Conservation (phyloP, 92 coral and sea anemone genomes). For the Epizoanthus ramosus region DNA sequence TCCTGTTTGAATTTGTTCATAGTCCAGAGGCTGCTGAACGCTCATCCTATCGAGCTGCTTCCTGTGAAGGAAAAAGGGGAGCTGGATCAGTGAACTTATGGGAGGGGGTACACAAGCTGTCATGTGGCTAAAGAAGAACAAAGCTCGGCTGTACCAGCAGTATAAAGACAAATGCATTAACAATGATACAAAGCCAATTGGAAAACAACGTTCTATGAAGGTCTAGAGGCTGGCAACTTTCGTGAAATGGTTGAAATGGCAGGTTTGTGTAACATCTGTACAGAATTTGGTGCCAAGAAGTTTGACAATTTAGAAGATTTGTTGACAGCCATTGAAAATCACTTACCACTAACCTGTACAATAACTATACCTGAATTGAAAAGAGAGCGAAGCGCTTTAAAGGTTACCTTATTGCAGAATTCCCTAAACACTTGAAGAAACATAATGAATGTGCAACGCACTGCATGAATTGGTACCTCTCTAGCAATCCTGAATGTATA, state of each 20-base stretch:
- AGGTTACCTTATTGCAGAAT: constrained; percentile 50
- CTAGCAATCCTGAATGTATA: constrained; percentile 37
- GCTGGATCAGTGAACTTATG: too few relatives aligned
- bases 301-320: constrained; percentile 18
- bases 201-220: constrained; percentile 26
- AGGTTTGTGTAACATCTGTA: constrained; percentile 50
- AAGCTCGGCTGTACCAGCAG: neutral
- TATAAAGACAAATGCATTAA: neutral
- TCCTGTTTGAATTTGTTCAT: neutral
- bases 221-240: constrained; percentile 38
- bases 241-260: constrained; percentile 43
- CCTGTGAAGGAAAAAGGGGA: too few relatives aligned
- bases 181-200: neutral
- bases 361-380: constrained; percentile 8
- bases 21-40: too few relatives aligned
- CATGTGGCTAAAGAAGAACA: neutral
- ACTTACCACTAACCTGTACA: neutral
- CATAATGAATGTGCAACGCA: constrained; percentile 56
- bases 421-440: constrained; percentile 41
- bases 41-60: too few relatives aligned
- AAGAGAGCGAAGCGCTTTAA: constrained; percentile 41
- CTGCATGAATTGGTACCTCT: constrained; percentile 59
- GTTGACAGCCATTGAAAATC: neutral
- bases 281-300: constrained; percentile 48
- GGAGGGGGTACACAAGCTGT: neutral